Base-by-base conservation (phyloP, 2,888 invertebrate genomes). In the Ametastegia equiseti region DNA sequence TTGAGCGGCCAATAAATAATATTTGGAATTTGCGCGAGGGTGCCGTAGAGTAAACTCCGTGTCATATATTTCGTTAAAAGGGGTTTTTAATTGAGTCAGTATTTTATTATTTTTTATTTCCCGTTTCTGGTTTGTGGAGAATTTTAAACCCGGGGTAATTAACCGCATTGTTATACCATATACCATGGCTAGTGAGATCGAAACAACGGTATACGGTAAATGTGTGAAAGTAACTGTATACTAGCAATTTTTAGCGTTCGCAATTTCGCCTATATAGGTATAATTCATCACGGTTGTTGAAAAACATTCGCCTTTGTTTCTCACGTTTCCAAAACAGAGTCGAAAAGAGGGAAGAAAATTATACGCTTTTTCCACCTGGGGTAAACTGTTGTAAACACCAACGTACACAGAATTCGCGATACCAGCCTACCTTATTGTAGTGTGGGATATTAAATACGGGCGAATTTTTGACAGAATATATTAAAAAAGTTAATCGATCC, bases 91-190 rank as follows among this genome's bases (percentile, higher is more conserved):
- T 47, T 71, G 23, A n/a, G 47, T 27, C 30, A 27, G 15, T 23
- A 47, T 33, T 65, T 19, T 67, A 67, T 23, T 60, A 9, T 42
- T 42, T 42, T 42, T 19, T 11, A 3, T 23, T 54, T 23, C 9
- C 11, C 13, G 11, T 47, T 47, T 15, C 15, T 47, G 30, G 23
- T n/a, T 65, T 36, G n/a, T 50, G 13, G 27, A 15, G 36, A n/a
- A 19, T 54, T 36, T 39, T 36, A 9, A 54, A 33, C 36, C 50
- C 5, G 30, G 3, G 27, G 73, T 23, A 54, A 75, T 75, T 75
- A 75, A 75, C 54, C 54, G 75, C 75, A 50, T 73, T 50, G 19
- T 54, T 33, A n/a, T n/a, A n/a, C n/a, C n/a, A n/a, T n/a, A n/a
- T n/a, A 30, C 50, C 30, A 7, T 7, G 9, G 4, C 5, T 11